phyloP scores from a whole-genome alignment of 2,888 invertebrate species.

The Heliconius charithonia region DNA sequence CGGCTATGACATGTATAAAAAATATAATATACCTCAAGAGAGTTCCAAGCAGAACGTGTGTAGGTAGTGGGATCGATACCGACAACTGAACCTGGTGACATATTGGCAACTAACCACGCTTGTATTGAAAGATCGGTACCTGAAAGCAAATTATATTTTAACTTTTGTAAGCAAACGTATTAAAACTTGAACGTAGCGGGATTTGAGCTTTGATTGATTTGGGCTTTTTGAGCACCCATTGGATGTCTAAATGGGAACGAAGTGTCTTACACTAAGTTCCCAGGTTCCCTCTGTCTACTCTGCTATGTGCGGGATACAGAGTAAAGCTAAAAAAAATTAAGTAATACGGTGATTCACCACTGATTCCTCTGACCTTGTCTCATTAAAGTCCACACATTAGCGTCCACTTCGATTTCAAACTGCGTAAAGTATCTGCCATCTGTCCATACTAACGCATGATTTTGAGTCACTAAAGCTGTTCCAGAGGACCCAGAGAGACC shows the following conservation, averaged over 20 bases:
- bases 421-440: constrained; percentile 98
- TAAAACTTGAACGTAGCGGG: not conserved
- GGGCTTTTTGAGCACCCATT: no score
- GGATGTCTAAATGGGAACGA: no score
- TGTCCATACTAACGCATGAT: constrained; percentile 93
- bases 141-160: constrained; percentile 46
- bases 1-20: not conserved
- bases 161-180: not conserved
- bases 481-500: constrained; percentile 96
- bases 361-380: constrained; percentile 75
- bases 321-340: no score
- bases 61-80: constrained; percentile 91
- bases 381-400: constrained; percentile 93
- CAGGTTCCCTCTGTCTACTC: no score
- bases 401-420: constrained; percentile 91
- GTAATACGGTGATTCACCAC: not conserved
- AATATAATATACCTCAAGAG: constrained; percentile 62
- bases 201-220: no score
- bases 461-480: constrained; percentile 91
- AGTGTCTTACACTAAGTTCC: no score
- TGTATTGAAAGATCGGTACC: constrained; percentile 85
- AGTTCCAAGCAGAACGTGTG: constrained; percentile 85
- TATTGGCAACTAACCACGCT: constrained; percentile 88
- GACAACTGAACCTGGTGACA: constrained; percentile 86
- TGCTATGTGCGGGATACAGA: no score